A percentile compares a stretch with the other conserved stretches of the same genome.
Evolutionary conservation across 1,140 invertebrate species (phyloP).

Genomic region (Zaprionus ornatus): DNA sequence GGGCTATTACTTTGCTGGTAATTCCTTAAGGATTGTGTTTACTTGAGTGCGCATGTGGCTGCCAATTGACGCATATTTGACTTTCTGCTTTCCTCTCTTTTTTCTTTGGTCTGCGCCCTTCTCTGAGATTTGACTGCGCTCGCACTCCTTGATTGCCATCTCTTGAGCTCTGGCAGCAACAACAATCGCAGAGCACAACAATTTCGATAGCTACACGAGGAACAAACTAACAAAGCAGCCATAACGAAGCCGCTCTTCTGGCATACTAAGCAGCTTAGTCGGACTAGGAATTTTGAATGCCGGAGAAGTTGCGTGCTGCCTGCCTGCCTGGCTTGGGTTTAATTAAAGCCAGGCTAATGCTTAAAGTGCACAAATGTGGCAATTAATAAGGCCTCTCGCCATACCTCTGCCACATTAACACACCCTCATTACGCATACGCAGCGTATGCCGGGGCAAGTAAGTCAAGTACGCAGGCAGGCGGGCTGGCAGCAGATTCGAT

Average conservation of each 20-base stretch:
- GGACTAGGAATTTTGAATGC: slow-evolving; percentile 53
- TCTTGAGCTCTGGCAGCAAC: slow-evolving; percentile 50
- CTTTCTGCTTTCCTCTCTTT: slow-evolving; percentile 56
- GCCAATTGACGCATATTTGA: slow-evolving; percentile 82
- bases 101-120: slow-evolving; percentile 7
- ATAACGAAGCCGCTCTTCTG: slow-evolving; percentile 34
- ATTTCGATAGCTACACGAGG: slow-evolving; percentile 5
- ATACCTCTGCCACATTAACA: background rate
- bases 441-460: slow-evolving; percentile 49
- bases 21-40: slow-evolving; percentile 80
- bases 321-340: slow-evolving; percentile 26
- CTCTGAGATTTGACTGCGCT: slow-evolving; percentile 48
- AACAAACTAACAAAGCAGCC: background rate
- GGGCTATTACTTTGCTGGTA: slow-evolving; percentile 72
- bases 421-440: slow-evolving; percentile 51
- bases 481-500: slow-evolving; percentile 22
- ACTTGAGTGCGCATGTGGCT: slow-evolving; percentile 80
- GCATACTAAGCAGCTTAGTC: slow-evolving; percentile 77
- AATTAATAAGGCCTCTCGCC: slow-evolving; percentile 62
- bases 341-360: slow-evolving; percentile 52
- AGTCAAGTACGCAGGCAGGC: slow-evolving; percentile 49
- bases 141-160: slow-evolving; percentile 60
- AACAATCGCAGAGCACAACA: background rate
- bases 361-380: slow-evolving; percentile 64
- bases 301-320: slow-evolving; percentile 26